Conservation (phyloP, 2,797 vertebrate genomes). For the Meriones psammophilus region DNA sequence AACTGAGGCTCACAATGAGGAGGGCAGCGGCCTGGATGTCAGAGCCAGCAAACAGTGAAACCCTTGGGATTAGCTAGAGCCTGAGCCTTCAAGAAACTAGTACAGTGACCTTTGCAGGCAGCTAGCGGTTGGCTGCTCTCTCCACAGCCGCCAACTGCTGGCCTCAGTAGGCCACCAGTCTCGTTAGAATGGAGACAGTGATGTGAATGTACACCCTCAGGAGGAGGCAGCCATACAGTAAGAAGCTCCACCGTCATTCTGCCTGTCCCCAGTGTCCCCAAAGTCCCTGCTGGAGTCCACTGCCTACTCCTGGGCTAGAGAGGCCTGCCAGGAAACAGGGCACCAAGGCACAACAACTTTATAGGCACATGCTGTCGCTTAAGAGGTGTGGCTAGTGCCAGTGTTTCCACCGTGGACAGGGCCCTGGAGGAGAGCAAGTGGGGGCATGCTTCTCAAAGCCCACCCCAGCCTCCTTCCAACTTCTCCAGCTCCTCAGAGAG, state of each 20-base stretch:
- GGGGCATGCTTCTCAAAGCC: accelerated
- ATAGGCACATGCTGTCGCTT: background rate
- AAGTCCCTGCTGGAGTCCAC: background rate
- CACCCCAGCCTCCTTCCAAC: accelerated
- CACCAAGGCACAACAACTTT: accelerated
- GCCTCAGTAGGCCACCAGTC: background rate
- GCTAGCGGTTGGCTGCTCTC: background rate
- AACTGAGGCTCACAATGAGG: background rate
- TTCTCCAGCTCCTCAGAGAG: background rate
- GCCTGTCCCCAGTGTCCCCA: background rate
- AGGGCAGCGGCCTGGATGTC: background rate
- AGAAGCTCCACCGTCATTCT: background rate
- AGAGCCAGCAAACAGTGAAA: background rate
- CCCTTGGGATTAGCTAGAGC: background rate
- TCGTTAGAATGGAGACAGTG: background rate
- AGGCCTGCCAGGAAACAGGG: background rate
- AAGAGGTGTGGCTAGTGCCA: background rate
- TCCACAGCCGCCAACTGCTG: too few species aligned
- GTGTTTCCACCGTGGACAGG: background rate
- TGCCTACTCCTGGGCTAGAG: background rate
- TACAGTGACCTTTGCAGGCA: background rate
- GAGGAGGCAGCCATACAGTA: accelerated
- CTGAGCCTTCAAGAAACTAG: background rate
- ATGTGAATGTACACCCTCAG: background rate
- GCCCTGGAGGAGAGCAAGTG: accelerated